A percentile compares a stretch with the other conserved stretches of the same genome.
phyloP scores from a whole-genome alignment of 2,888 invertebrate genomes.

The Lomographa bimaculata region DNA sequence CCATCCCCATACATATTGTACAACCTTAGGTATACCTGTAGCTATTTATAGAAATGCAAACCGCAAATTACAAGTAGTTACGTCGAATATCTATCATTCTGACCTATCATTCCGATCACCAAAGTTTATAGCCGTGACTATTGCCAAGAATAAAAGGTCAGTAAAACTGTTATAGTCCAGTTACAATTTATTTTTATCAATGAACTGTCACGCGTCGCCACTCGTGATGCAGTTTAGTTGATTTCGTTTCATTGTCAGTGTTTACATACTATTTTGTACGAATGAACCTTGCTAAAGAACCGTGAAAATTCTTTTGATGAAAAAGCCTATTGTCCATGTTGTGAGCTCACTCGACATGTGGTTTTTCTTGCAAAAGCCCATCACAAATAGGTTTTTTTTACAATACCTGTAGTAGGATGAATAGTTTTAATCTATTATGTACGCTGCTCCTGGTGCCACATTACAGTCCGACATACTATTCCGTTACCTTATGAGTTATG shows the following conservation, averaged over 20 bases:
- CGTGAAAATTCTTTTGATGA: conserved; percentile 35
- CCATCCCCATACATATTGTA: no score
- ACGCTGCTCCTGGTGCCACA: no score
- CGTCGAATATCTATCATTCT: conserved; percentile 6
- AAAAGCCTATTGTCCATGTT: no score
- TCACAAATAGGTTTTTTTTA: no score
- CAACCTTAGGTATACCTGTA: no score
- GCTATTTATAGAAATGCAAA: no score
- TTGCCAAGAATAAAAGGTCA: conserved; percentile 60
- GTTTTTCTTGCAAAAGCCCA: no score
- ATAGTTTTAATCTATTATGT: no score
- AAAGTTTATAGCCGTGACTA: conserved; percentile 40
- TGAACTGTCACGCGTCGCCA: conserved; percentile 68
- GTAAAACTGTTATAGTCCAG: conserved; percentile 47
- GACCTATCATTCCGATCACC: conserved; percentile 25
- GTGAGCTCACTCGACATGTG: no score
- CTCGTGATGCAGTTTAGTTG: conserved; percentile 54
- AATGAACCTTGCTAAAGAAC: conserved; percentile 39
- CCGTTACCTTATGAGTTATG: no score
- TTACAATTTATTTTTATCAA: conserved; percentile 69
- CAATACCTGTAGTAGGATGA: no score
- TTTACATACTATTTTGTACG: conserved; percentile 19
- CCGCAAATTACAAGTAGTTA: conserved; percentile 3
- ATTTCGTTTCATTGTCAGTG: conserved; percentile 27
- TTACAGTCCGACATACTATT: no score